Evolutionary conservation across 1,140 invertebrate species (phyloP).

Genomic region (Atopsyche davidsoni): DNA sequence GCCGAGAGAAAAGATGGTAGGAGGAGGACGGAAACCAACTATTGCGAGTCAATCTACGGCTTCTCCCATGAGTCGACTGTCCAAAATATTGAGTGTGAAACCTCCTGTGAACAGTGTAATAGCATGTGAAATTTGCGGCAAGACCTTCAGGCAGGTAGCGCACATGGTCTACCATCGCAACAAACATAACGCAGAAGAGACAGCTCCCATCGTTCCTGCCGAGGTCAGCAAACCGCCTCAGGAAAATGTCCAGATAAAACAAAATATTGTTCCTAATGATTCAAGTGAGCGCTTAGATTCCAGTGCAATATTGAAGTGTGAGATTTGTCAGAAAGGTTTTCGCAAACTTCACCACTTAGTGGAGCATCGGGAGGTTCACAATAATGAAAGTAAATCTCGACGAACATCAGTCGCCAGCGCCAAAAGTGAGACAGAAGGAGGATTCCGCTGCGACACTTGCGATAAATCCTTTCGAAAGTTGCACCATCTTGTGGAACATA

Average conservation of each 20-base stretch:
- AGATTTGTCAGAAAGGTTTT: slow-evolving; percentile 45
- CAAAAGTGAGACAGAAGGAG: slow-evolving; percentile 38
- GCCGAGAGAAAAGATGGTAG: too few species aligned
- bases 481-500: slow-evolving; percentile 46
- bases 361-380: slow-evolving; percentile 36
- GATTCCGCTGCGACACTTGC: slow-evolving; percentile 47
- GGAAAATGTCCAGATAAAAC: slow-evolving; percentile 34
- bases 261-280: slow-evolving; percentile 27
- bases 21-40: too few species aligned
- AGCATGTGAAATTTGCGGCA: slow-evolving; percentile 30
- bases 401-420: slow-evolving; percentile 17
- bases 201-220: slow-evolving; percentile 26
- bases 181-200: slow-evolving; percentile 16
- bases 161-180: slow-evolving; percentile 22
- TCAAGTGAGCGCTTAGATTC: slow-evolving; percentile 26
- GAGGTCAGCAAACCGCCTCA: slow-evolving; percentile 29
- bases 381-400: slow-evolving; percentile 18
- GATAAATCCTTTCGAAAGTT: slow-evolving; percentile 48
- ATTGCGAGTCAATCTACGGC: not conserved
- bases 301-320: slow-evolving; percentile 39
- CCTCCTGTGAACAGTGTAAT: slow-evolving; percentile 38
- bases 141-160: slow-evolving; percentile 23
- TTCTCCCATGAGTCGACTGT: slow-evolving; percentile 24
- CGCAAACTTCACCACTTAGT: slow-evolving; percentile 46
- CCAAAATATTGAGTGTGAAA: slow-evolving; percentile 22